Evolutionary conservation across 2,113 vertebrate species (phyloP), one percentile per base, ranked within the genome.

Genomic region (Pristiophorus japonicus): DNA sequence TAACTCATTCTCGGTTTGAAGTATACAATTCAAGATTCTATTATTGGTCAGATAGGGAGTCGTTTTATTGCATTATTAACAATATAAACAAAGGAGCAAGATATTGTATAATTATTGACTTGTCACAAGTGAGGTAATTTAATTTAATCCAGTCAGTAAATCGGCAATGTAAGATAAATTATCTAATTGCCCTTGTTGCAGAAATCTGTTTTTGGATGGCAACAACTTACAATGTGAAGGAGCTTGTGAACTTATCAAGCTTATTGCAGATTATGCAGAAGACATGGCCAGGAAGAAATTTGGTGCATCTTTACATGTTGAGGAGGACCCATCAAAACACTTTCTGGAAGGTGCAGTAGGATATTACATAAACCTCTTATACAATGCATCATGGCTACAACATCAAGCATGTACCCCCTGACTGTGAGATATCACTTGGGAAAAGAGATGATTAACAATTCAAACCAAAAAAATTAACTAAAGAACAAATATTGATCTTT

Each of bases 181-280:
- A 22, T 42, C 18, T n/a, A 8, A 92, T 22, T 92, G 1, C 78
- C 91, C 67, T 95, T 95, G 88, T 92, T 93, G 45, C 95, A 97
- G 97, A 5, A 96, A 97, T 95, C 96, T 97, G 78, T 95, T 96
- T 95, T 96, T 97, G 0, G 95, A 96, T 84, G 97, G 96, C 66
- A 97, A 97, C 95, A 62, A 96, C 88, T 42, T 97, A 96, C 97
- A 97, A 14, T 97, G 97, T 73, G 96, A 95, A 0, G 97, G 97
- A 2, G 97, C 97, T 5, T 75, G 94, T 95, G 96, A 96, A 45
- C 96, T 97, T 20, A 96, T 98, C 70, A 96, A 95, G 62, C 96
- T 96, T 70, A 22, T 97, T 0, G 97, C 96, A 0, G 96, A 97
- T 84, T 94, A 96, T 34, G 96, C 95, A 27, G 96, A 97, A 95